Base-by-base conservation (phyloP, 2,888 invertebrate genomes). In the Leistus spinibarbis region DNA sequence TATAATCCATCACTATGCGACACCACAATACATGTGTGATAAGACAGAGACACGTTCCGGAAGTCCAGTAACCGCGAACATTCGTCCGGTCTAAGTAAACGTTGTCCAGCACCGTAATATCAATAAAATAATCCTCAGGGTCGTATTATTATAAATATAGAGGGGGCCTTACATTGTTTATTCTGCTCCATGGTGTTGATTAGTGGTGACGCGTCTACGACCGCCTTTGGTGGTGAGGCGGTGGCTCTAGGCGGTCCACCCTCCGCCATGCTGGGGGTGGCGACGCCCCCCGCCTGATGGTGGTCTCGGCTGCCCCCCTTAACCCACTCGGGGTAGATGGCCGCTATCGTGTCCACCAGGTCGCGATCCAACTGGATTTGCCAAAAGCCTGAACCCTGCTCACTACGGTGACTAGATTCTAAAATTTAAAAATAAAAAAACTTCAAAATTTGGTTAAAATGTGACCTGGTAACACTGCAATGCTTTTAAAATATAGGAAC, bases 291-390 rank as follows among this genome's bases (percentile, higher is more conserved):
- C 86, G 13, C 40, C 40, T 40, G 40, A 13, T 40, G 40, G 40
- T 40, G 40, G 79, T 84, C 85, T 81, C 65, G 19, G 23, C 69
- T 54, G 82, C 82, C 72, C 83, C 85, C 88, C 86, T 93, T 93
- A 89, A 96, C 96, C 96, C 96, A 96, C 91, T 94, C 95, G 81
- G 96, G 96, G 88, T 95, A 96, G 86, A 95, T 95, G 83, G 94
- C 93, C 86, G 94, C 93, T 84, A 96, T 93, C 85, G 96, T 96
- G 87, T 96, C 94, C 86, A 96, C 91, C 83, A 96, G 90, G 89
- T 96, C 96, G 89, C 94, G 92, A 90, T 96, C 96, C 88, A 96
- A 91, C 87, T 95, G 94, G 86, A 96, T 92, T 88, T 93, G 93
- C 95, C 95, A 96, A 90, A 93, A 94, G 84, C 89, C 90, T 87